phyloP scores from a whole-genome alignment of 2,888 invertebrate species.

The Augiades crinisus region DNA sequence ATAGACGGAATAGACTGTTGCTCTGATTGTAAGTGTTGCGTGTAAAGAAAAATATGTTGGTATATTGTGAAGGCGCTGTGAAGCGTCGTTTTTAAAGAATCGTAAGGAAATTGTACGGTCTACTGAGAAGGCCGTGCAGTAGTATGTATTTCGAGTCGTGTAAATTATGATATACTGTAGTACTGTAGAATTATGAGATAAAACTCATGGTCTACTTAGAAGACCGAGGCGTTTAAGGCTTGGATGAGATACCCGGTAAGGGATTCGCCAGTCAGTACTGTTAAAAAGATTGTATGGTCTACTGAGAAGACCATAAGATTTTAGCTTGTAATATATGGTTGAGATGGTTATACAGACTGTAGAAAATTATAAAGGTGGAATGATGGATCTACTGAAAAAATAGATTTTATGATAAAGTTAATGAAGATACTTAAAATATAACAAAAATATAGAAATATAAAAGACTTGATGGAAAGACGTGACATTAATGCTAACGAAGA shows the following conservation, averaged over 20 bases:
- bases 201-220: conserved; percentile 29
- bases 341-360: too few species aligned
- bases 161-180: not conserved
- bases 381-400: conserved; percentile 32
- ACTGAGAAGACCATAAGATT: conserved; percentile 29
- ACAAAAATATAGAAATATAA: not conserved
- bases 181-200: not conserved
- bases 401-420: conserved; percentile 7
- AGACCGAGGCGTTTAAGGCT: conserved; percentile 19
- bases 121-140: not conserved
- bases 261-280: too few species aligned
- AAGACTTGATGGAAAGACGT: not conserved
- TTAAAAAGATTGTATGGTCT: conserved; percentile 24
- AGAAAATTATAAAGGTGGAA: too few species aligned
- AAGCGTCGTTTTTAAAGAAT: not conserved
- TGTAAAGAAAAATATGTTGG: too few species aligned
- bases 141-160: not conserved
- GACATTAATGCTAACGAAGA: not conserved
- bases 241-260: too few species aligned
- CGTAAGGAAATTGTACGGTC: not conserved
- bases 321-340: too few species aligned
- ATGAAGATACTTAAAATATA: not conserved
- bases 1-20: conserved; percentile 33
- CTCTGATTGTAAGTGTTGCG: conserved; percentile 10
- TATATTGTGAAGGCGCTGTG: not conserved